Conservation (phyloP, 2,888 invertebrate species). For the Carabus problematicus region DNA sequence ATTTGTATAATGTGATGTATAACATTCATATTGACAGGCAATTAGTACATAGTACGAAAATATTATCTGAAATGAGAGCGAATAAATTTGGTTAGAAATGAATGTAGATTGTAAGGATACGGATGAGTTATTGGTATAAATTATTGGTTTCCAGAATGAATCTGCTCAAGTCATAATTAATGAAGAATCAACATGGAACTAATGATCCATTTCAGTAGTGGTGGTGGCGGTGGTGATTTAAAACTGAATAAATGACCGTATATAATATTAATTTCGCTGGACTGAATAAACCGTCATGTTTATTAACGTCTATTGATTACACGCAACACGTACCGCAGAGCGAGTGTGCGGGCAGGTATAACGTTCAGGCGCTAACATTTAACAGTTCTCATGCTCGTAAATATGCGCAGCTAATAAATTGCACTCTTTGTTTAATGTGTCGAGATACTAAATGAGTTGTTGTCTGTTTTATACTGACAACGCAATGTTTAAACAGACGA, state of each 20-base stretch:
- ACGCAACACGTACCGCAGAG: conserved; percentile 25
- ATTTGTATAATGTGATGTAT: too few species aligned
- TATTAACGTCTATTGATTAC: conserved; percentile 21
- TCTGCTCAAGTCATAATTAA: conserved; percentile 16
- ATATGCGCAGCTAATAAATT: conserved; percentile 39
- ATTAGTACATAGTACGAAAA: too few species aligned
- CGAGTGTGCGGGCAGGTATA: conserved; percentile 11
- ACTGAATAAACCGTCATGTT: conserved; percentile 13
- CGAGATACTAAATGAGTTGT: conserved; percentile 38
- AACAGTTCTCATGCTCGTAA: conserved; percentile 19
- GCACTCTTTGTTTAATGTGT: conserved; percentile 40
- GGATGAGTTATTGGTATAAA: too few species aligned
- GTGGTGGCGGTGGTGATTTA: conserved; percentile 26
- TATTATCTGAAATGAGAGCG: too few species aligned
- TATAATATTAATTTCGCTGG: conserved; percentile 1
- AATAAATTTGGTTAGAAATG: too few species aligned
- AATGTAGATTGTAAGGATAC: too few species aligned
- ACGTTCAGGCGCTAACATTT: conserved; percentile 29
- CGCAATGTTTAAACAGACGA: conserved; percentile 32
- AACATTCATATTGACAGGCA: too few species aligned
- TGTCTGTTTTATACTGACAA: conserved; percentile 28
- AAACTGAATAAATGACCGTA: conserved; percentile 19
- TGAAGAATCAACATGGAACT: conserved; percentile 24
- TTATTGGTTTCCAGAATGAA: neutral
- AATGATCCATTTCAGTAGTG: conserved; percentile 24